These are phyloP conservation scores for Ormyrus labotus DNA, from an alignment of 2,888 invertebrate species.

Conservation along the genomic window DNA sequence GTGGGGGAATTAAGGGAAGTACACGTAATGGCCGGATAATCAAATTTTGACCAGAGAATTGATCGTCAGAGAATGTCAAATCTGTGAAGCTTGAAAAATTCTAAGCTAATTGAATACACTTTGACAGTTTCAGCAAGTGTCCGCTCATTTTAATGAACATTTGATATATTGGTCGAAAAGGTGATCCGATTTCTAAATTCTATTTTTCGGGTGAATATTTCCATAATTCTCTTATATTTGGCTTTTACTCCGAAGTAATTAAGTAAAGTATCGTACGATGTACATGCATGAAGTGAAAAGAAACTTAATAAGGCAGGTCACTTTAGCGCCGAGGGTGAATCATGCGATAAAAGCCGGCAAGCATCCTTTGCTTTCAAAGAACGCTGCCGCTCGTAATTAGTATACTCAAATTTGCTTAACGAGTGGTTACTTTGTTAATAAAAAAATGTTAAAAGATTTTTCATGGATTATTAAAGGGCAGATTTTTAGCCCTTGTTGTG, in stretches of 20 bases:
- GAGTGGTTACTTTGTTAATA: conserved; percentile 36
- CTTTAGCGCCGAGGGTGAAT: conserved; percentile 21
- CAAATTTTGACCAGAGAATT: too few relatives aligned
- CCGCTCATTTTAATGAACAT: too few relatives aligned
- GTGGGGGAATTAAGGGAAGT: too few relatives aligned
- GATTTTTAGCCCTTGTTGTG: too few relatives aligned
- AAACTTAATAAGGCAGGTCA: conserved; percentile 38
- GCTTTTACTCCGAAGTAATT: background rate
- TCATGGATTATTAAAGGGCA: background rate
- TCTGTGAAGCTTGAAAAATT: too few relatives aligned
- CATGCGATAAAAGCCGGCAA: conserved; percentile 34
- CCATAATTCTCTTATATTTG: conserved; percentile 18
- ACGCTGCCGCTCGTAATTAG: conserved; percentile 30
- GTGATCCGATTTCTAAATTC: background rate
- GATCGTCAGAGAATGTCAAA: too few relatives aligned
- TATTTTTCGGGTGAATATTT: background rate
- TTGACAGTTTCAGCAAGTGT: too few relatives aligned
- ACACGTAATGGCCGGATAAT: too few relatives aligned
- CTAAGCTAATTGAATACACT: too few relatives aligned
- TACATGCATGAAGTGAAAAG: conserved; percentile 7
- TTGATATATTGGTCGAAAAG: too few relatives aligned
- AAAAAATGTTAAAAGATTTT: conserved; percentile 1
- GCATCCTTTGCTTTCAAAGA: conserved; percentile 41
- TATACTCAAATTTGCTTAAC: conserved; percentile 40
- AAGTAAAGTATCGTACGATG: background rate